Base-by-base conservation (phyloP, 2,113 vertebrate genomes). In the Centropus bengalensis region DNA sequence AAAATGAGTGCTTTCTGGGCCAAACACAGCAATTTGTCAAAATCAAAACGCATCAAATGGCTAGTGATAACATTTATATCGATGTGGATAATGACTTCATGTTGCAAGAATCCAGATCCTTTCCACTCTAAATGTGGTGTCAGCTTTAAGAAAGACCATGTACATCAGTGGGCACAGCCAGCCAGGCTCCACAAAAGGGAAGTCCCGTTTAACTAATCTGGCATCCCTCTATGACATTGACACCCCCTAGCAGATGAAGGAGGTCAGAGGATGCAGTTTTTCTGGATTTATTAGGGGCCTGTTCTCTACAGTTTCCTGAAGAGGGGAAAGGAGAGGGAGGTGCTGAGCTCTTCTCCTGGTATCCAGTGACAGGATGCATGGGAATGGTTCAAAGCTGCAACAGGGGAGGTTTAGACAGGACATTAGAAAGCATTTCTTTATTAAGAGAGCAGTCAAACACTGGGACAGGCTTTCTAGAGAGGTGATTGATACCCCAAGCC, bases 11-110 rank as follows among this genome's bases (percentile, higher is more conserved):
- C 64, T 92, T 95, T 91, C 90, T 44, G 22, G 67, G 92, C 79
- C 85, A 95, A 97, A 83, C 28, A 91, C 62, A 96, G 96, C 87
- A 97, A 93, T 77, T 81, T 78, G 97, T 91, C 91, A 77, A 86
- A 97, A 74, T 91, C 83, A 95, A 96, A 96, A 94, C 70, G 96
- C 20, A 91, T 69, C 42, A 82, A 76, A 69, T 30, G 36, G 8
- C 20, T 64, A 49, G 58, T 38, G 21, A 32, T 83, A 97, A 95
- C 96, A 93, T 94, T 97, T 96, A 91, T 92, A 96, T 95, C 94
- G 89, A 95, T 58, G 58, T 79, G 63, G 70, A 91, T 62, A 82
- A 93, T 73, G 83, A 96, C 94, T 96, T 86, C 96, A 97, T 85
- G 95, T 95, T 42, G 70, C 96, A 97, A 95, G 42, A 92, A 80